Conservation (phyloP, 1,140 invertebrate species). For the Periplaneta americana region DNA sequence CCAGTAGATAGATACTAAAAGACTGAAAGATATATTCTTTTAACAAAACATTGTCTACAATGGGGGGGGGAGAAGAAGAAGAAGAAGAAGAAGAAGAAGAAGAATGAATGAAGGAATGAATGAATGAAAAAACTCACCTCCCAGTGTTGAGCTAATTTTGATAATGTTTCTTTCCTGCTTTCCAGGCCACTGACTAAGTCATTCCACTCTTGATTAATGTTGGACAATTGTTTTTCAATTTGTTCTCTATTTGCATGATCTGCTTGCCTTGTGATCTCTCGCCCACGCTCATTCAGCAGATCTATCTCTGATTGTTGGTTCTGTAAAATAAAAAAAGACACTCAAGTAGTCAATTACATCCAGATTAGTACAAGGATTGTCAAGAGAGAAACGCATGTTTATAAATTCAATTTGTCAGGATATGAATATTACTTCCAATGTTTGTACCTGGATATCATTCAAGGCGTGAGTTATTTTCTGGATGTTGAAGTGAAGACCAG, state of each 20-base stretch:
- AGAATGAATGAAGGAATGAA: too few species aligned
- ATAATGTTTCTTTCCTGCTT: conserved; percentile 52
- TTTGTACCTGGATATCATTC: conserved; percentile 66
- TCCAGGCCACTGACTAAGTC: conserved; percentile 63
- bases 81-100: too few species aligned
- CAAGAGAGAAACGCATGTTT: too few species aligned
- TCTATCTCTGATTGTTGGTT: conserved; percentile 56
- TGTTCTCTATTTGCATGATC: conserved; percentile 52
- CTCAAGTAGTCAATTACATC: too few species aligned
- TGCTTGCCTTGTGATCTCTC: conserved; percentile 55
- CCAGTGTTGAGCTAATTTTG: conserved; percentile 66
- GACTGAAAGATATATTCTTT: too few species aligned
- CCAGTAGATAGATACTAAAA: too few species aligned
- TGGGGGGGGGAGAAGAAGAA: too few species aligned
- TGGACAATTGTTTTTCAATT: conserved; percentile 53
- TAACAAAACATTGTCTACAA: too few species aligned
- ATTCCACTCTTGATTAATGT: conserved; percentile 69
- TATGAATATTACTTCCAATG: conserved; percentile 25
- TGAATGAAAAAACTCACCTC: conserved; percentile 43
- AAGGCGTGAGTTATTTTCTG: conserved; percentile 72
- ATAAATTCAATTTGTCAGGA: too few species aligned
- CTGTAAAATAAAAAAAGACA: conserved; percentile 39
- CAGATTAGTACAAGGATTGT: too few species aligned
- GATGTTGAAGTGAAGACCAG: conserved; percentile 71
- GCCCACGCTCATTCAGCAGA: conserved; percentile 57